A percentile compares a stretch with the other conserved stretches of the same genome.
phyloP scores from a whole-genome alignment of 2,797 vertebrate genomes.

The Tadarida brasiliensis region DNA sequence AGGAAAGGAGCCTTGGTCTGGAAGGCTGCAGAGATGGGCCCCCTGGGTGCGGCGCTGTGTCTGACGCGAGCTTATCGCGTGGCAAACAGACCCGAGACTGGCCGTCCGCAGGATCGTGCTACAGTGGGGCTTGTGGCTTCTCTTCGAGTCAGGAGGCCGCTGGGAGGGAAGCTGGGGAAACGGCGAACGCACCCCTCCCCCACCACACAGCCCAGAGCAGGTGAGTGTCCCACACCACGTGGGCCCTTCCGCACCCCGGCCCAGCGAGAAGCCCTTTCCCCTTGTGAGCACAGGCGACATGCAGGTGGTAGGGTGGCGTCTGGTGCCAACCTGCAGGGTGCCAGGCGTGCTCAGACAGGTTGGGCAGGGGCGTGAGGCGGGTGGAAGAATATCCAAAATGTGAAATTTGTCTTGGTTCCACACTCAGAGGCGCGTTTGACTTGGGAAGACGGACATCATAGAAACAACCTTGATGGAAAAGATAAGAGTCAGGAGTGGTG shows the following conservation, averaged over 20 bases:
- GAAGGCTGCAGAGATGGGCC: not conserved
- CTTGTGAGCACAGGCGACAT: not conserved
- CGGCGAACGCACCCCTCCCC: not conserved
- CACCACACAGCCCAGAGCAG: not conserved
- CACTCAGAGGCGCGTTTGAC: not conserved
- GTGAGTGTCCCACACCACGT: not conserved
- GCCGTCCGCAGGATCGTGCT: not conserved
- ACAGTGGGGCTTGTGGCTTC: not conserved
- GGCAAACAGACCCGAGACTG: not conserved
- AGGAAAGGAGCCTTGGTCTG: not conserved
- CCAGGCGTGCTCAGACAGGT: not conserved
- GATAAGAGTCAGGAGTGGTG: not conserved
- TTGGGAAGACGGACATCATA: not conserved
- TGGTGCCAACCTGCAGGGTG: not conserved
- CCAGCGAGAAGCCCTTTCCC: not conserved
- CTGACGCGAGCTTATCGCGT: not conserved
- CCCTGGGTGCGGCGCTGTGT: not conserved
- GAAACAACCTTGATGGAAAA: not conserved
- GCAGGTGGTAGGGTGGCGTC: not conserved
- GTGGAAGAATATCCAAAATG: not conserved
- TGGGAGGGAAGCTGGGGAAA: not conserved
- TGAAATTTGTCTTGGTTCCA: not conserved
- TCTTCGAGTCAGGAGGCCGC: not conserved
- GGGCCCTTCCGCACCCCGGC: not conserved
- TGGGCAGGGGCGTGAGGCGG: not conserved